Evolutionary conservation across 2,797 vertebrate species (phyloP).

Genomic region (Lagocephalus sceleratus): DNA sequence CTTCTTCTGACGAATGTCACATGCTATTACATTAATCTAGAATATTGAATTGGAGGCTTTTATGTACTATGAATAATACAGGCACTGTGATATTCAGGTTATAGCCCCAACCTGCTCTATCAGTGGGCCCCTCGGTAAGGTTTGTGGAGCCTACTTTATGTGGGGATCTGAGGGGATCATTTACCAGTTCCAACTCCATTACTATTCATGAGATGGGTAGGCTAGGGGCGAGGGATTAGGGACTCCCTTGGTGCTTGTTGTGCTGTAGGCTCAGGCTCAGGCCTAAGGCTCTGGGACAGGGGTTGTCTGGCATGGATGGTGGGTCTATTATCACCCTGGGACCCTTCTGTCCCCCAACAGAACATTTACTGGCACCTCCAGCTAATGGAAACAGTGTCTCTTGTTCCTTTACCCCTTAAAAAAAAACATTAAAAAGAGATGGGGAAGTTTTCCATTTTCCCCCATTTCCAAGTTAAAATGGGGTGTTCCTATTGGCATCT

Average conservation of each 20-base stretch:
- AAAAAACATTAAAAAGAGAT: conserved; percentile 33
- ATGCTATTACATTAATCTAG: conserved; percentile 70
- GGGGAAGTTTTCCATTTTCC: conserved; percentile 49
- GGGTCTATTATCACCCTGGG: conserved; percentile 75
- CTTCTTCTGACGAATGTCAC: conserved; percentile 64
- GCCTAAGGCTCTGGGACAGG: conserved; percentile 63
- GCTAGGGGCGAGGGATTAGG: conserved; percentile 77
- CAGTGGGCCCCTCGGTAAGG: conserved; percentile 55
- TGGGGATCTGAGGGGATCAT: conserved; percentile 70
- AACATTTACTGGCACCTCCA: conserved; percentile 64
- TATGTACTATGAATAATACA: conserved; percentile 64
- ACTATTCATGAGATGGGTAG: conserved; percentile 82
- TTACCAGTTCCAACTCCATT: conserved; percentile 76
- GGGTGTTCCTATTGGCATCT: conserved; percentile 51
- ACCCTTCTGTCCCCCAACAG: conserved; percentile 70
- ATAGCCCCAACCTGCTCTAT: conserved; percentile 59
- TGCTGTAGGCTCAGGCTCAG: conserved; percentile 72
- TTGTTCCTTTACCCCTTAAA: conserved; percentile 49
- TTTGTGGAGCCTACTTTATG: conserved; percentile 65
- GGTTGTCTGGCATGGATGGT: conserved; percentile 72
- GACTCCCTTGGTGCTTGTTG: conserved; percentile 80
- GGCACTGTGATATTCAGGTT: conserved; percentile 61
- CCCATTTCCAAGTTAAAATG: conserved; percentile 60
- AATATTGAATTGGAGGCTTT: conserved; percentile 69
- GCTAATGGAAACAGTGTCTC: conserved; percentile 69